A percentile compares a stretch with the other conserved stretches of the same genome.
Conservation (phyloP, 92 coral and sea anemone species). For the Zoanthus sociatus region DNA sequence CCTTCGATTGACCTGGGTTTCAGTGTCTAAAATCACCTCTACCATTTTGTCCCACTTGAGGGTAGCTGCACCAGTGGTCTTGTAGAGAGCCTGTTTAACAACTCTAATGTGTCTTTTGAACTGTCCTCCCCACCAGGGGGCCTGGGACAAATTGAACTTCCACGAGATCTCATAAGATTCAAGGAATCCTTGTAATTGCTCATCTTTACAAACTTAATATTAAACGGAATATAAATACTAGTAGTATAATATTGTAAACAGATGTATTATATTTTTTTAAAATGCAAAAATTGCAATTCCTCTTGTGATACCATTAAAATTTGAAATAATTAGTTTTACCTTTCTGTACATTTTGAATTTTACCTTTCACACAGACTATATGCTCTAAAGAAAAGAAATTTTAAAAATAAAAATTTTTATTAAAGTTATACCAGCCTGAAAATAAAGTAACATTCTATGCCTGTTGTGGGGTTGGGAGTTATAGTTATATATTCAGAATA, state of each 20-base stretch:
- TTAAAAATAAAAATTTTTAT: too few relatives aligned
- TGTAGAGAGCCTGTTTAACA: constrained; percentile 54
- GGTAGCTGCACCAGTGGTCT: constrained; percentile 52
- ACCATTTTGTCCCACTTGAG: constrained; percentile 56
- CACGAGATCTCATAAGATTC: constrained; percentile 62
- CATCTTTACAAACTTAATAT: constrained; percentile 9
- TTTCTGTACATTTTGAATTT: too few relatives aligned
- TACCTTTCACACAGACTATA: too few relatives aligned
- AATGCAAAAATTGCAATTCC: not conserved
- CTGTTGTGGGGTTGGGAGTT: too few relatives aligned
- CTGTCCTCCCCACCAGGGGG: constrained; percentile 69
- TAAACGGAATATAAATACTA: too few relatives aligned
- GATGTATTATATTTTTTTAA: too few relatives aligned
- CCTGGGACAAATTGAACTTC: constrained; percentile 61
- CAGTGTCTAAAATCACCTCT: constrained; percentile 63
- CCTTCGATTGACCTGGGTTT: constrained; percentile 60
- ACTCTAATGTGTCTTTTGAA: constrained; percentile 60
- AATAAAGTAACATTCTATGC: too few relatives aligned
- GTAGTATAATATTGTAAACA: not conserved
- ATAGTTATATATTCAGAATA: too few relatives aligned
- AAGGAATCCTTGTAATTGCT: constrained; percentile 55
- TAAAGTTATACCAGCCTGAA: too few relatives aligned
- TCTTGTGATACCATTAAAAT: not conserved
- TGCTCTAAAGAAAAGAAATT: too few relatives aligned
- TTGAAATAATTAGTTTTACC: too few relatives aligned